These are phyloP conservation scores for Microtus pennsylvanicus DNA, from an alignment of 2,113 vertebrate genomes.

Conservation along the genomic window DNA sequence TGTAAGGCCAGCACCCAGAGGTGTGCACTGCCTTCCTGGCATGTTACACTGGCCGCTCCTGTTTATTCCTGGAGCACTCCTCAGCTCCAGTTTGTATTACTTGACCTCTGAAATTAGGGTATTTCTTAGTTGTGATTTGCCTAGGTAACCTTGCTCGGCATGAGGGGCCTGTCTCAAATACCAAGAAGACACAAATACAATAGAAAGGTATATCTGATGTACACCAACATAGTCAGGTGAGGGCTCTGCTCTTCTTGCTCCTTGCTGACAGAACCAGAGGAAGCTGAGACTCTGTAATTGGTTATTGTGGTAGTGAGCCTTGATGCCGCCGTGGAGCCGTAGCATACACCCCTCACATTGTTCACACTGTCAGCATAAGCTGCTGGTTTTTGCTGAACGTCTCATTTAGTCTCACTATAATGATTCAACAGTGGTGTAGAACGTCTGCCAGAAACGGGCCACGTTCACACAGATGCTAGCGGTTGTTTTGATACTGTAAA, in stretches of 20 bases:
- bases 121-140: not conserved
- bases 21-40: no score
- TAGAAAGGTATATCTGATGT: not conserved
- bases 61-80: constrained; percentile 8
- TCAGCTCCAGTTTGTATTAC: not conserved
- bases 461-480: not conserved
- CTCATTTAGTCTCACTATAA: not conserved
- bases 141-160: not conserved
- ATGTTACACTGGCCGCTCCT: not conserved
- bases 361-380: not conserved
- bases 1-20: not conserved
- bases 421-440: not conserved
- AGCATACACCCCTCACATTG: not conserved
- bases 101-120: not conserved
- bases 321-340: not conserved
- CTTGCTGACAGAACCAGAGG: not conserved
- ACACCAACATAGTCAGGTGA: no score
- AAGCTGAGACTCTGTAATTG: not conserved
- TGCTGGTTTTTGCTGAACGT: not conserved
- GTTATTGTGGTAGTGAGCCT: not conserved
- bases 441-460: no score
- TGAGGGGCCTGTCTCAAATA: not conserved
- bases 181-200: not conserved
- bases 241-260: not conserved
- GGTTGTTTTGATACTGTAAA: not conserved